Conservation (phyloP, 2,888 invertebrate genomes). For the Plebejus argus region DNA sequence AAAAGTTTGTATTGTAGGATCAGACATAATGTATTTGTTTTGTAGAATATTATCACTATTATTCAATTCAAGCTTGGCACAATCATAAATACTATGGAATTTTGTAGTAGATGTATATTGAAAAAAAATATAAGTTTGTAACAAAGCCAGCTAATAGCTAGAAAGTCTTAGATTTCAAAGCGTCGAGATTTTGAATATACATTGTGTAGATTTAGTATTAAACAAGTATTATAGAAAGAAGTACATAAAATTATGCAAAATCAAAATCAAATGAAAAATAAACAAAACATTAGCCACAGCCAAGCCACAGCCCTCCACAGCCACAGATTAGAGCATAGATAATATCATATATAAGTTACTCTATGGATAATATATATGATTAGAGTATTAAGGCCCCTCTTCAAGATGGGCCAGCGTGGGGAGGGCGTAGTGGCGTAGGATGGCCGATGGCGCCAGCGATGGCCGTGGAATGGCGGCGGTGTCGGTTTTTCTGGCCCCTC, state of each 20-base stretch:
- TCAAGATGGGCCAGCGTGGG: too few species aligned
- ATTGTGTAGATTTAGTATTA: background rate
- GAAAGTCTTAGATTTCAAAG: background rate
- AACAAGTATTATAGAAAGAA: background rate
- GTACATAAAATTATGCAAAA: background rate
- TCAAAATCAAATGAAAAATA: background rate
- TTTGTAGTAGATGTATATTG: background rate
- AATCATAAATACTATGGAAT: background rate
- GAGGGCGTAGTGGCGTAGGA: too few species aligned
- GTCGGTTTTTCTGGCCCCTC: too few species aligned
- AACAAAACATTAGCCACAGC: background rate
- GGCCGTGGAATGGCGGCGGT: too few species aligned
- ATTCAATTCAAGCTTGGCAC: background rate
- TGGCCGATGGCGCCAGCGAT: too few species aligned
- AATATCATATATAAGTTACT: too few species aligned
- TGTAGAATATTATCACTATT: background rate
- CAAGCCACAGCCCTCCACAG: too few species aligned
- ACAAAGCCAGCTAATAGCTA: background rate
- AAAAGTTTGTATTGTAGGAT: conserved; percentile 92
- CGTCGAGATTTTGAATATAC: background rate
- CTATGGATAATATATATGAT: too few species aligned
- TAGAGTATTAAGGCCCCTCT: too few species aligned
- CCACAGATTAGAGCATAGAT: too few species aligned
- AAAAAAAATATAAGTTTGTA: background rate
- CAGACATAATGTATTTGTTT: conserved; percentile 83